These are phyloP conservation scores for Leptonema lineaticorne DNA, from an alignment of 1,140 invertebrate species.

Conservation along the genomic window DNA sequence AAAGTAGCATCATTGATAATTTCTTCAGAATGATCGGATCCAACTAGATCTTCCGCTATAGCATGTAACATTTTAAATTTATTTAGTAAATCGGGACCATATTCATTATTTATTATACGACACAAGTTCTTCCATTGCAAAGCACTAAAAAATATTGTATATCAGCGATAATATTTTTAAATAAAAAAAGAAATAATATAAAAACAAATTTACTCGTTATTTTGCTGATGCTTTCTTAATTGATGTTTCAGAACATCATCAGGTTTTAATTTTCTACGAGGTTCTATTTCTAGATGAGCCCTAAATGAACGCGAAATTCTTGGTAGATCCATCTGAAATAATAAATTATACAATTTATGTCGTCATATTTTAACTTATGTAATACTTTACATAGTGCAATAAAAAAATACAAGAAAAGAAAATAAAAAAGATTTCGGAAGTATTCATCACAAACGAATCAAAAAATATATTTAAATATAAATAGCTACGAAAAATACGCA, in stretches of 20 bases:
- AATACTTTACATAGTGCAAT: too few species aligned
- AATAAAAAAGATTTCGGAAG: too few species aligned
- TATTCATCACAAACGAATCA: too few species aligned
- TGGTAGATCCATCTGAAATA: slow-evolving; percentile 38
- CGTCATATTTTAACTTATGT: too few species aligned
- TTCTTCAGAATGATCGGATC: slow-evolving; percentile 55
- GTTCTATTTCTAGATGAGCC: slow-evolving; percentile 39
- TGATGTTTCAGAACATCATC: slow-evolving; percentile 20
- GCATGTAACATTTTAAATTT: slow-evolving; percentile 34
- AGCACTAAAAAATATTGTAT: slow-evolving; percentile 38
- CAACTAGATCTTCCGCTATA: slow-evolving; percentile 45
- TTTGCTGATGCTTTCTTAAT: slow-evolving; percentile 31
- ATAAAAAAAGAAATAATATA: slow-evolving; percentile 8
- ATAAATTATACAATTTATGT: too few species aligned
- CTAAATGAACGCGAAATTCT: slow-evolving; percentile 43
- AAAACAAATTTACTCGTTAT: slow-evolving; percentile 31
- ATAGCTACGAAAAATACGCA: too few species aligned
- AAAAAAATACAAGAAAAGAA: too few species aligned
- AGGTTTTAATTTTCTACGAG: slow-evolving; percentile 35
- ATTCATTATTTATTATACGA: slow-evolving; percentile 33
- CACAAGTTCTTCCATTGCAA: slow-evolving; percentile 41
- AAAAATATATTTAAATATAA: too few species aligned
- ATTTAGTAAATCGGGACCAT: slow-evolving; percentile 26
- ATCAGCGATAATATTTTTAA: slow-evolving; percentile 12
- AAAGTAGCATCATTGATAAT: slow-evolving; percentile 64